Evolutionary conservation across 2,797 vertebrate genomes (phyloP), one percentile per base, ranked within the genome.

Genomic region (Parambassis ranga): DNA sequence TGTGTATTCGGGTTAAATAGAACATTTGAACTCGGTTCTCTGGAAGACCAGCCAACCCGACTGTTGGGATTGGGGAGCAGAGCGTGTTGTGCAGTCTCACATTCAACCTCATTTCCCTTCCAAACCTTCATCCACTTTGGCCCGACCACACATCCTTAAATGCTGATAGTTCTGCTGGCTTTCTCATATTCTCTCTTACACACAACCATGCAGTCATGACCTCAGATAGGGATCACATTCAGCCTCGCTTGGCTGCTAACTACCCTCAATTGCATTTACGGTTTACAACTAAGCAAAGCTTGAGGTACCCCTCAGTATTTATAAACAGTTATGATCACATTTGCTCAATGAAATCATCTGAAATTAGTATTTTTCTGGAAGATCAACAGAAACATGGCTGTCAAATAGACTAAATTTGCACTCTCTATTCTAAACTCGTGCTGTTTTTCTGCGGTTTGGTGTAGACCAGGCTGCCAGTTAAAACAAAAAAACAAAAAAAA

Each of bases 101-200:
- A 74, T 84, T 77, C 51, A 70, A 55, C 47, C 69, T 82, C 68
- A 65, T 84, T 89, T 89, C 82, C 79, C 59, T 84, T 90, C 84
- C 87, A 91, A 89, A 84, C 89, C 85, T 81, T 88, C 71, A 75
- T 84, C 77, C 72, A 82, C 86, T 88, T 87, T 81, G 71, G 77
- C 87, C 82, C 89, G 84, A 88, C 90, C 87, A 82, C 85, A 91
- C 82, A 83, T 89, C 80, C 73, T 61, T 81, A 75, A 83, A 77
- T 14, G 48, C 33, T 61, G 71, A 87, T 87, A 77, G 83, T 73
- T 87, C 57, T 83, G 74, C 83, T 82, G 85, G 75, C 77, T 81
- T 47, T 59, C 65, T 77, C 57, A 58, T 76, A 72, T 65, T 75
- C 75, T 70, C 72, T 49, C 72, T 81, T 47, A 42, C 77, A 80